Conservation (phyloP, 2,113 vertebrate species). For the Willisornis vidua region DNA sequence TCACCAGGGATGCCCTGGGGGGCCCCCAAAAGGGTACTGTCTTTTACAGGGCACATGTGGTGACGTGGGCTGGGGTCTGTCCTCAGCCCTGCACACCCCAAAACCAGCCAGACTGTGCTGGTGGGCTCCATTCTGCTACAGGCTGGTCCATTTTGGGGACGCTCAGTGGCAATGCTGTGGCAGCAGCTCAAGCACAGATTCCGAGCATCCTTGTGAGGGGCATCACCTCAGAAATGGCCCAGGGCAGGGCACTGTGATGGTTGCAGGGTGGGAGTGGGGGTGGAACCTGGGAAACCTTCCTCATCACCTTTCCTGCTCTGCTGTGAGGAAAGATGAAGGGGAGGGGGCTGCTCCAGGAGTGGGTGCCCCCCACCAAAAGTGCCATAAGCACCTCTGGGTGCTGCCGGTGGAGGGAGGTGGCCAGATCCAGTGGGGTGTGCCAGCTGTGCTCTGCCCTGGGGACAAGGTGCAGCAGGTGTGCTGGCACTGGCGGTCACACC, state of each 20-base stretch:
- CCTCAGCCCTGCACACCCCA: not conserved
- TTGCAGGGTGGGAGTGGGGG: not conserved
- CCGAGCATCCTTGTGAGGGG: not conserved
- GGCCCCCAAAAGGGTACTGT: accelerated
- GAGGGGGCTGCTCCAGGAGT: not conserved
- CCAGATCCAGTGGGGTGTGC: accelerated
- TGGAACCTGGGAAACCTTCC: not conserved
- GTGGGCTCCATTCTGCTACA: not conserved
- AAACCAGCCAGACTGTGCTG: not conserved
- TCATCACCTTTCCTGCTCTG: accelerated
- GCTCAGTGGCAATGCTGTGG: accelerated
- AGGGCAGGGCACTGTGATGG: not conserved
- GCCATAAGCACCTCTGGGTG: accelerated
- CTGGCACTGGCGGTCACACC: not conserved
- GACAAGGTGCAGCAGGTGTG: not conserved
- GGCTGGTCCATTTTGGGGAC: accelerated
- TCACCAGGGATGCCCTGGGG: not conserved
- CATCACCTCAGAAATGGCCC: accelerated
- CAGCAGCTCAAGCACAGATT: not conserved
- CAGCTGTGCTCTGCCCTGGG: not conserved
- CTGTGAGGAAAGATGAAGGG: accelerated
- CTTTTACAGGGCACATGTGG: accelerated
- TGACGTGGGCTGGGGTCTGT: not conserved
- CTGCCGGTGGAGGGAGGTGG: accelerated
- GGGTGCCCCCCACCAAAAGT: not conserved